Base-by-base conservation (phyloP, 2,888 invertebrate genomes). In the Megaustenia siamemsis region DNA sequence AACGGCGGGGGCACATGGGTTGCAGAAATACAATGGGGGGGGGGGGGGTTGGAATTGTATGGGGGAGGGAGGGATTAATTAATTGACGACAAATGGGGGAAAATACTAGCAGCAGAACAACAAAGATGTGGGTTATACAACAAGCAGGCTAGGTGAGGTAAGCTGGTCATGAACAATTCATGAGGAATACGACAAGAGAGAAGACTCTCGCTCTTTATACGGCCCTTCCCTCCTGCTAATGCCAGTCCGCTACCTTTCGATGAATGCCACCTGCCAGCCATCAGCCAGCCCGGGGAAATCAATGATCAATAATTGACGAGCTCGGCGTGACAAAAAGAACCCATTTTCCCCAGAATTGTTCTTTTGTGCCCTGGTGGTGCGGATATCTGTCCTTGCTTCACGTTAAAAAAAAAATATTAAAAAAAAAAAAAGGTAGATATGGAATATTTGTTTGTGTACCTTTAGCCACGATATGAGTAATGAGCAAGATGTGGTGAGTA, bases 231-330 rank as follows among this genome's bases (percentile, higher is more conserved):
- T 68, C 73, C 60, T 45, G 40, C 68, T 82, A 82, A 75, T 68
- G 76, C 38, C 69, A 56, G 63, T 49, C 43, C 40, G 63, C 38
- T 73, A 71, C 79, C 79, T 84, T 53, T 80, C 21, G 49, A 66
- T 79, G 78, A 82, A 73, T 53, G 73, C 79, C 82, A 60, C 86
- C 86, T 82, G 75, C 83, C 68, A 75, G 76, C 81, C 76, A 63
- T 68, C 77, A 66, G 53, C 49, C 32, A 73, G 68, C 86, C 83
- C 68, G 45, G 86, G 86, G 86, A 86, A 86, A 86, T 83, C 86
- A 83, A 32, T 83, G 75, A 86, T 86, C 83, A 86, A 86, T 86
- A 86, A 86, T 86, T 86, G 86, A 86, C 86, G 83, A 86, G 75
- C 81, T 81, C 83, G 63, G 86, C 83, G 86, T 86, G 86, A 86